Evolutionary conservation across 2,113 vertebrate species (phyloP).

Genomic region (Gallinago jamesoni): DNA sequence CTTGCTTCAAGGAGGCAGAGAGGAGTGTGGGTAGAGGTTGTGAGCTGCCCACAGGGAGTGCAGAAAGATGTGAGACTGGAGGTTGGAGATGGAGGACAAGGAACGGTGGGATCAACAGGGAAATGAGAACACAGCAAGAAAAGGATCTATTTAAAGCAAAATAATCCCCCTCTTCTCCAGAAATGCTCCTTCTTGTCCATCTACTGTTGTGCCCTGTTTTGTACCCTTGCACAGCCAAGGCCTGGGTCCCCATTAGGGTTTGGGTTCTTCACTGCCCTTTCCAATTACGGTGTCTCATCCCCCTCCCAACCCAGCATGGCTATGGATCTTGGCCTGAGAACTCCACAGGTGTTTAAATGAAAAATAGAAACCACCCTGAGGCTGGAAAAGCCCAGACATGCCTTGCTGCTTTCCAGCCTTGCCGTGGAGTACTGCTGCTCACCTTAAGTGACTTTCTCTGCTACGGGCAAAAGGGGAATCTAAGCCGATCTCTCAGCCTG

Average conservation of each 20-base stretch:
- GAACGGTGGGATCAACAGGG: not conserved
- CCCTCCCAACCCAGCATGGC: accelerated
- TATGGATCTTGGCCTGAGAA: not conserved
- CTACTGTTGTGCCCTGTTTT: not conserved
- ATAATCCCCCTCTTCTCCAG: not conserved
- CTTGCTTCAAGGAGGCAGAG: not conserved
- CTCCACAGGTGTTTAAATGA: slow-evolving; percentile 8
- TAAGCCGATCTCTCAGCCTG: not conserved
- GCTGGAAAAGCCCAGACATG: slow-evolving; percentile 8
- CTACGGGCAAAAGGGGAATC: not conserved
- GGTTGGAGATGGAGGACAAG: not conserved
- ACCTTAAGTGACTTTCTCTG: not conserved
- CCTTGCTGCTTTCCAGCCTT: not conserved
- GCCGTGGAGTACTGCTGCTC: not conserved
- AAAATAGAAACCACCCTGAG: not conserved
- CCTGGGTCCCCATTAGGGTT: not conserved
- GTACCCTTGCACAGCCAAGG: not conserved
- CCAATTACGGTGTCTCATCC: not conserved
- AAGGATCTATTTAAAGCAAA: not conserved
- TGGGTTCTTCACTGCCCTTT: not conserved
- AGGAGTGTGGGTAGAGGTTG: not conserved
- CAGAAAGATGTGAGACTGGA: not conserved
- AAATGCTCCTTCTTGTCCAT: not conserved
- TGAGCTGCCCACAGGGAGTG: not conserved
- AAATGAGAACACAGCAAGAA: not conserved